Conservation (phyloP, 1,140 invertebrate species). For the Caenorhabditis briggsae region DNA sequence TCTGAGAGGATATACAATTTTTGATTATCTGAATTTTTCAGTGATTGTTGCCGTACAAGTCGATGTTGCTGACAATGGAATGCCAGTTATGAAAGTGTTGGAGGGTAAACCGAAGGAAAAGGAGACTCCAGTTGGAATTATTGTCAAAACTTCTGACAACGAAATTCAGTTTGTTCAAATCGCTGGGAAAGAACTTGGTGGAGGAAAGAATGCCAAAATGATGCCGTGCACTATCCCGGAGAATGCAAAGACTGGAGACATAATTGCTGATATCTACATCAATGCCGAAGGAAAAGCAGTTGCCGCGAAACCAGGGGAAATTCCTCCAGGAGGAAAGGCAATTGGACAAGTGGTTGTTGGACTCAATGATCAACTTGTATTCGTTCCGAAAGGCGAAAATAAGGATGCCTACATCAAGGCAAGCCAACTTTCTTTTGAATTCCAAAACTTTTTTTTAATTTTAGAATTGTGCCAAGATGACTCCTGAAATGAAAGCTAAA, state of each 20-base stretch:
- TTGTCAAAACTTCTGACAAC: neutral
- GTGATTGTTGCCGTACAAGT: constrained; percentile 28
- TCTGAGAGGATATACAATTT: neutral
- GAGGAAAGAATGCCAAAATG: constrained; percentile 45
- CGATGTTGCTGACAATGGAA: constrained; percentile 18
- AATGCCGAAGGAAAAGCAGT: constrained; percentile 12
- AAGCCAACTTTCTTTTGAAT: neutral
- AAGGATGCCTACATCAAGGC: constrained; percentile 22
- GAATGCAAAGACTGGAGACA: constrained; percentile 22
- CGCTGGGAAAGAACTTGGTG: constrained; percentile 23
- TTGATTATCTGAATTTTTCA: neutral
- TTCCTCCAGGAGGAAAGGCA: neutral
- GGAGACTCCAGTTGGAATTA: constrained; percentile 30
- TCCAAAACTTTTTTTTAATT: neutral
- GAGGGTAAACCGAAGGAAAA: constrained; percentile 35
- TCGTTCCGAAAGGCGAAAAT: constrained; percentile 29
- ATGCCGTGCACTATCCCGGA: constrained; percentile 35
- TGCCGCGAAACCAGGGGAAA: constrained; percentile 20
- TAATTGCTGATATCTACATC: constrained; percentile 15
- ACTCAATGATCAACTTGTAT: constrained; percentile 1
- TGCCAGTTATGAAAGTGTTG: constrained; percentile 20
- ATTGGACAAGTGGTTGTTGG: constrained; percentile 46
- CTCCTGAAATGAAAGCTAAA: constrained; percentile 17
- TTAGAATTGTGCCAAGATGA: constrained; percentile 3
- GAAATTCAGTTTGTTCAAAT: constrained; percentile 42